Evolutionary conservation across 2,888 invertebrate genomes (phyloP).

Genomic region (Troides oblongomaculatus): DNA sequence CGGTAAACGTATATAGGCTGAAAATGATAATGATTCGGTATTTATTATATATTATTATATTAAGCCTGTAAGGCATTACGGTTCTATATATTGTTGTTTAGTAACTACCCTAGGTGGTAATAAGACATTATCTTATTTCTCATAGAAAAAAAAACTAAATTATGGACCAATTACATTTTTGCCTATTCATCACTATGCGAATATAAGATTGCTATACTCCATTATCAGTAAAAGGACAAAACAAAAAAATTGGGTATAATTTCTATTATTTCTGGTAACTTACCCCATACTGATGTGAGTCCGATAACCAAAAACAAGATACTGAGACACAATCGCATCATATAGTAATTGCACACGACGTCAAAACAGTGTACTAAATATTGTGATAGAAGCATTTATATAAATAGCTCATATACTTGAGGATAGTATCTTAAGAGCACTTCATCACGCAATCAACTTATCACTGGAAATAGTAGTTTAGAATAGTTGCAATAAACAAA

Average conservation of each 20-base stretch:
- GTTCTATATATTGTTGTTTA: too few species aligned
- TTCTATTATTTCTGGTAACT: not conserved
- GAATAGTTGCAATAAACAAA: conserved; percentile 2
- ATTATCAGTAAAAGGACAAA: not conserved
- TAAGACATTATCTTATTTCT: too few species aligned
- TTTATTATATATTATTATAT: too few species aligned
- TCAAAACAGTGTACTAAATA: not conserved
- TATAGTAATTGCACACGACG: not conserved
- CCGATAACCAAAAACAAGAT: not conserved
- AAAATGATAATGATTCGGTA: too few species aligned
- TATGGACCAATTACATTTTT: too few species aligned
- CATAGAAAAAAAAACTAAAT: too few species aligned
- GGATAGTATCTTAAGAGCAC: conserved; percentile 11
- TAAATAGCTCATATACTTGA: conserved; percentile 17
- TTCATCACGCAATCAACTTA: conserved; percentile 7
- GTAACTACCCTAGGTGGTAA: too few species aligned
- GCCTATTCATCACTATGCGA: not conserved
- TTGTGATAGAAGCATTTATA: conserved; percentile 18
- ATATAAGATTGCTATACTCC: not conserved
- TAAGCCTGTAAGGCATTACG: too few species aligned
- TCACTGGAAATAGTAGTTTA: conserved; percentile 16
- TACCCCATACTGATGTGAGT: conserved; percentile 14
- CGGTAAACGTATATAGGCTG: too few species aligned
- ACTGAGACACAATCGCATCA: conserved; percentile 9
- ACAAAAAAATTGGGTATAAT: not conserved